phyloP scores from a whole-genome alignment of 2,888 invertebrate genomes.

The Caenorhabditis sp. region DNA sequence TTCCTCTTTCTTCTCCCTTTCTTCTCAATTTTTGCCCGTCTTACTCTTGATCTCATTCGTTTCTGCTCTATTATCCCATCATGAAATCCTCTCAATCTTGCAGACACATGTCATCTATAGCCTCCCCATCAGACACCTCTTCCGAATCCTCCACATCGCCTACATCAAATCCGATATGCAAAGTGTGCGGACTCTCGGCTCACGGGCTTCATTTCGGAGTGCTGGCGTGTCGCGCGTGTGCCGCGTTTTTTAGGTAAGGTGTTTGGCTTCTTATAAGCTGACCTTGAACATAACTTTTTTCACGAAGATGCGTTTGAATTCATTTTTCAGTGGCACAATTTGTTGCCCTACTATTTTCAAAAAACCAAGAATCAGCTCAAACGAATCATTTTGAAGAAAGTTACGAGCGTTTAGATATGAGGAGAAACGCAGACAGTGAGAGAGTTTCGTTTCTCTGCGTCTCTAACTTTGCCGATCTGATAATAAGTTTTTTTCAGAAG shows the following conservation, averaged over 20 bases:
- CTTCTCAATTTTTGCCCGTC: not conserved
- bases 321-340: too few species aligned
- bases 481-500: constrained; percentile 23
- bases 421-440: too few species aligned
- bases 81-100: not conserved
- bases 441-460: too few species aligned
- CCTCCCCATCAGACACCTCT: constrained; percentile 43
- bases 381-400: too few species aligned
- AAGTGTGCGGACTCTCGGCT: constrained; percentile 38
- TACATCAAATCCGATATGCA: constrained; percentile 26
- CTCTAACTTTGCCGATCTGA: not conserved
- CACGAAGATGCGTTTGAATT: too few species aligned
- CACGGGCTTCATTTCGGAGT: constrained; percentile 57
- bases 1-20: not conserved
- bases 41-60: not conserved
- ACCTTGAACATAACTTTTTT: too few species aligned
- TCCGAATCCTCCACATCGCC: constrained; percentile 40
- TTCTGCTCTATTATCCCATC: not conserved
- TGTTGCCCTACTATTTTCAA: too few species aligned
- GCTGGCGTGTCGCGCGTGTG: constrained; percentile 47
- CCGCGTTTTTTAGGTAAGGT: constrained; percentile 38
- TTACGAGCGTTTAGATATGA: too few species aligned
- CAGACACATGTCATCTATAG: constrained; percentile 31
- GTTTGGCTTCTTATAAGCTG: too few species aligned
- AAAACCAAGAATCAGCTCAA: too few species aligned